phyloP scores from a whole-genome alignment of 1,140 invertebrate species.

The Heliconius himera region DNA sequence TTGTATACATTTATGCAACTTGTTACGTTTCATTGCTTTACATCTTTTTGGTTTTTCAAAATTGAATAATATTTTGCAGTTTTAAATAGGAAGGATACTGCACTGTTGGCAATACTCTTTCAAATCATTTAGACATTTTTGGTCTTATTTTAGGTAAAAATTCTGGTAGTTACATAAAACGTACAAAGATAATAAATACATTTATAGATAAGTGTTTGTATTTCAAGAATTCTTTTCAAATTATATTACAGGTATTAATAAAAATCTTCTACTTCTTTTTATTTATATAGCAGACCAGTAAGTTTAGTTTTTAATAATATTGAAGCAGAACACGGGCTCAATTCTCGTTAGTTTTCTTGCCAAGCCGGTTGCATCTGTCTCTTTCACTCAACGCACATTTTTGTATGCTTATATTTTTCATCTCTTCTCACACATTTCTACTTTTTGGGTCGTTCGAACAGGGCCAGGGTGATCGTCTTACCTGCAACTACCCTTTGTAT shows the following conservation, averaged over 20 bases:
- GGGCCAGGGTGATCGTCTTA: constrained; percentile 47
- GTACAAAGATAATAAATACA: no score
- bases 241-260: background rate
- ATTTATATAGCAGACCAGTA: background rate
- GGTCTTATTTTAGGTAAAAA: no score
- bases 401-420: constrained; percentile 7
- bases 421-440: constrained; percentile 37
- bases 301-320: constrained; percentile 11
- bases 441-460: constrained; percentile 17
- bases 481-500: constrained; percentile 41
- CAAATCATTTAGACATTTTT: no score
- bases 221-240: background rate
- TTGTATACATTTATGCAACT: no score
- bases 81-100: no score
- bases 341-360: constrained; percentile 42
- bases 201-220: background rate
- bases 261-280: background rate
- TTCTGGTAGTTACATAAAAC: no score
- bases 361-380: constrained; percentile 42
- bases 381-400: constrained; percentile 15
- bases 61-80: no score
- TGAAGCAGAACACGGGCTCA: constrained; percentile 7
- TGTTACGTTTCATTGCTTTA: no score
- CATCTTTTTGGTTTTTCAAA: no score
- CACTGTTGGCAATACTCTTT: no score